Evolutionary conservation across 2,113 vertebrate species (phyloP), one percentile per base, ranked within the genome.

Genomic region (Syngnathus floridae): DNA sequence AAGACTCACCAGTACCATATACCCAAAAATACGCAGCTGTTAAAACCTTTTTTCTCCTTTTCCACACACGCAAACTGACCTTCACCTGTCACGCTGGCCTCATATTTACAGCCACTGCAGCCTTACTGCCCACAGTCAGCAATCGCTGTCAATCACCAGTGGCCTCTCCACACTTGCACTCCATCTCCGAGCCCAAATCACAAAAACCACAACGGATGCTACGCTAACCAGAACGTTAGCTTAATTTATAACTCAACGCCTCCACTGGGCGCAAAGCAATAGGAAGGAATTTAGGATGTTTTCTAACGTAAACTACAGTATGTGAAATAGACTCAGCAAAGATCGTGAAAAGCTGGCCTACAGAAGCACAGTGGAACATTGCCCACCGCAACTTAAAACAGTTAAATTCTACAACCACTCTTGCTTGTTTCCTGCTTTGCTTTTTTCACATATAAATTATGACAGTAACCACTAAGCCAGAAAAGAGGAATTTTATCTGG

Each of bases 71-170:
- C 60, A 4, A 43, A 26, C 66, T 80, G 78, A 85, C 82, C 87
- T 86, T 83, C 84, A 87, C 76, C 86, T 80, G 83, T 88, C 87
- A 81, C 73, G 61, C 62, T 51, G 59, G 56, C 69, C 67, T 84
- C 74, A 82, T 83, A 85, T 86, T 87, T 84, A 83, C 75, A 76
- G 78, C 71, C 79, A 70, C 72, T 62, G 64, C 64, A 66, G 76
- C 78, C 78, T 78, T 81, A 85, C 84, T 81, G 77, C 79, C 79
- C 79, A 77, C 76, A 38, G 59, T 73, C 75, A 75, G 71, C 72
- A 62, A 74, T 21, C 37, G 61, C 73, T 83, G 83, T 84, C 87
- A 85, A 76, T 89, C 85, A 84, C 56, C 31, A 40, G 73, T 64
- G 16, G 13, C 72, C 72, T 74, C 70, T 71, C 64, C 69, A 66